Conservation (phyloP, 2,797 vertebrate species). For the Tachyglossus aculeatus region DNA sequence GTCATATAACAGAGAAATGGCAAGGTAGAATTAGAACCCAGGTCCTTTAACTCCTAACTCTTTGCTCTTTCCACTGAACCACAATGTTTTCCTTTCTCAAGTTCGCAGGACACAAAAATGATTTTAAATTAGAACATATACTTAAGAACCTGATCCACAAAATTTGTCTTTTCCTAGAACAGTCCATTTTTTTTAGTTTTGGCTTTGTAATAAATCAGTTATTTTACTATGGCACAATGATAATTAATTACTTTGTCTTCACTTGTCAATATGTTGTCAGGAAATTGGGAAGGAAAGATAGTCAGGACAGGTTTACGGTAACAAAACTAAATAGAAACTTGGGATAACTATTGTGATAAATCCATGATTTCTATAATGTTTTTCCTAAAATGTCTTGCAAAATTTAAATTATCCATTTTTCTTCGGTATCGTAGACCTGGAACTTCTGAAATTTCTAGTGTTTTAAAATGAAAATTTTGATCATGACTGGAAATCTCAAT, state of each 20-base stretch:
- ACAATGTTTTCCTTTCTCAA: constrained; percentile 14
- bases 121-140: constrained; percentile 25
- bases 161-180: not conserved
- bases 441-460: too few species aligned
- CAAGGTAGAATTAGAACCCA: too few species aligned
- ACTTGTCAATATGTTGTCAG: constrained; percentile 24
- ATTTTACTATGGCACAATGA: constrained; percentile 2
- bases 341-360: not conserved
- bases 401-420: not conserved
- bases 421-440: constrained; percentile 2
- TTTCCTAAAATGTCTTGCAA: not conserved
- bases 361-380: not conserved
- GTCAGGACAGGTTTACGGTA: not conserved
- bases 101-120: not conserved
- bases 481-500: too few species aligned
- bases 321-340: constrained; percentile 2
- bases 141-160: constrained; percentile 40
- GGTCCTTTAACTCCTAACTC: not conserved
- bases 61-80: constrained; percentile 10
- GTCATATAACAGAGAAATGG: too few species aligned
- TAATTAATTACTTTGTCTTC: constrained; percentile 25
- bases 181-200: not conserved
- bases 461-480: too few species aligned
- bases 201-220: too few species aligned
- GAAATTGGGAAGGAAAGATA: constrained; percentile 25